Evolutionary conservation across 2,888 invertebrate species (phyloP).

Genomic region (Acrobasis repandana): DNA sequence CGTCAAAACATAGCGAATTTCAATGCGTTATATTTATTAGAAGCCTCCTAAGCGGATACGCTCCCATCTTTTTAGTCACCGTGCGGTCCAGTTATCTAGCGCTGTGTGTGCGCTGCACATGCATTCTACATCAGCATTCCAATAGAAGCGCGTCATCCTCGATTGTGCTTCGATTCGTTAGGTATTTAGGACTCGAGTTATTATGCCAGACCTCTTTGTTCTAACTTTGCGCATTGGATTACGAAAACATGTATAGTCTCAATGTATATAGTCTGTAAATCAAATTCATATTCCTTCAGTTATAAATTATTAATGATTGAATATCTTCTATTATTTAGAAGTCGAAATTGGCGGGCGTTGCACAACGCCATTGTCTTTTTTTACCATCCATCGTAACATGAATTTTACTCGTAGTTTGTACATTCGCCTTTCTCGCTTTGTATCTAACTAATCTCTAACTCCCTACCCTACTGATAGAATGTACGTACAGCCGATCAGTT

Average conservation of each 20-base stretch:
- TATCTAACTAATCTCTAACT: no score
- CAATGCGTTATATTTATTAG: constrained; percentile 43
- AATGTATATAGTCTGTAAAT: constrained; percentile 35
- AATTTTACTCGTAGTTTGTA: neutral
- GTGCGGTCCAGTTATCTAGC: constrained; percentile 55
- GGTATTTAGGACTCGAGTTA: constrained; percentile 56
- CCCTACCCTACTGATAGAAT: neutral
- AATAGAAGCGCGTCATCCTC: constrained; percentile 65
- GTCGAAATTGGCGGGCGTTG: constrained; percentile 63
- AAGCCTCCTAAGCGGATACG: constrained; percentile 47
- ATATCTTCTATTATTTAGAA: constrained; percentile 54
- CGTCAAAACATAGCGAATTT: constrained; percentile 50
- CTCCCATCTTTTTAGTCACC: constrained; percentile 44
- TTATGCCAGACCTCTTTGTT: constrained; percentile 51
- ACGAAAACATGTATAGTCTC: constrained; percentile 40
- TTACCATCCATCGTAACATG: constrained; percentile 27
- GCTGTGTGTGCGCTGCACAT: constrained; percentile 57
- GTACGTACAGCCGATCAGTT: constrained; percentile 40
- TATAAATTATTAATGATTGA: constrained; percentile 49
- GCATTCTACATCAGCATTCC: constrained; percentile 75
- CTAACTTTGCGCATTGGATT: constrained; percentile 44
- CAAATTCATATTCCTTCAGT: constrained; percentile 31
- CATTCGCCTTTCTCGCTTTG: constrained; percentile 35
- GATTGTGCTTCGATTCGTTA: constrained; percentile 60
- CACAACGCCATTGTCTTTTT: constrained; percentile 69